Conservation (phyloP, 2,888 invertebrate species). For the Campoplex nolae region DNA sequence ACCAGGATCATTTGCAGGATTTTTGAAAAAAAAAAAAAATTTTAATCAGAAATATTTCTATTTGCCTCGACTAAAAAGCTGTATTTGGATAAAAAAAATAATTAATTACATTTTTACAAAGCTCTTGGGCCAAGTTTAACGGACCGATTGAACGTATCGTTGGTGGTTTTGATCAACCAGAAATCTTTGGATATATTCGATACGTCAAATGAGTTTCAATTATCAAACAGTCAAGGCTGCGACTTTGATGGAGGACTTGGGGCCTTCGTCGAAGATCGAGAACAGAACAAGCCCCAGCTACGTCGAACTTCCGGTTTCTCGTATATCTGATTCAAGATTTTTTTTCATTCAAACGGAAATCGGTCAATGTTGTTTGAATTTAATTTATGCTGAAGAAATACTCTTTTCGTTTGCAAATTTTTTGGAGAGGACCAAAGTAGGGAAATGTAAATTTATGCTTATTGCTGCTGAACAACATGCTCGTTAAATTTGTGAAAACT, state of each 20-base stretch:
- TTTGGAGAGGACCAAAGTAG: not conserved
- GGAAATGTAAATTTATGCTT: not conserved
- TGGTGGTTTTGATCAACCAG: not conserved
- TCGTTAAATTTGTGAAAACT: no score
- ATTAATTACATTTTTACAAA: no score
- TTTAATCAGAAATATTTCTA: no score
- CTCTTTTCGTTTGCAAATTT: not conserved
- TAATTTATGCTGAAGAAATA: not conserved
- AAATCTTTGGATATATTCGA: not conserved
- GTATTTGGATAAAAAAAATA: no score
- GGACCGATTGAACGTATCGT: no score
- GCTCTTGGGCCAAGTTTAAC: no score
- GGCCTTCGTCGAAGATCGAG: not conserved
- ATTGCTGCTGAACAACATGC: no score
- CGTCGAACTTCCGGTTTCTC: not conserved
- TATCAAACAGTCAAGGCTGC: not conserved
- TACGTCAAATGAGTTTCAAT: not conserved
- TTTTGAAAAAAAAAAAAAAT: no score
- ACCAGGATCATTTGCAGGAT: no score
- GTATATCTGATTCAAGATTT: not conserved
- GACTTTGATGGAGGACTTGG: not conserved
- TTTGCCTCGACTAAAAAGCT: no score
- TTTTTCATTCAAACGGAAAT: not conserved
- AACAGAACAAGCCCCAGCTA: not conserved
- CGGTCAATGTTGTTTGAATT: not conserved